A percentile compares a stretch with the other conserved stretches of the same genome.
phyloP scores from a whole-genome alignment of 2,797 vertebrate species.

The Tiaroga cobitis region DNA sequence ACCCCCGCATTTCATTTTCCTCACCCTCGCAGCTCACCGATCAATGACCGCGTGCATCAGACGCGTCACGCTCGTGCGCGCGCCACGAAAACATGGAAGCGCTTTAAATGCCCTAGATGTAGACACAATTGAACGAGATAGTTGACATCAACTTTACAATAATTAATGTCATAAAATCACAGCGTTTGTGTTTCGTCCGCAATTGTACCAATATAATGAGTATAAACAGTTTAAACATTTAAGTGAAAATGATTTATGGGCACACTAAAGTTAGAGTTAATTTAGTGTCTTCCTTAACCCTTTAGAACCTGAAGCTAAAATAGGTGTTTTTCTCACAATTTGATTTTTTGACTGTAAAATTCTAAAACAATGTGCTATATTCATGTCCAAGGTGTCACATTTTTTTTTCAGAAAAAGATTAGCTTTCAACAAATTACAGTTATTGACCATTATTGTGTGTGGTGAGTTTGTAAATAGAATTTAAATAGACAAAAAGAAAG shows the following conservation, averaged over 20 bases:
- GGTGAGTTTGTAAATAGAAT: too few relatives aligned
- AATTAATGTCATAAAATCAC: neutral
- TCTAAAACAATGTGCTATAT: too few relatives aligned
- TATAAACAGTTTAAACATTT: neutral
- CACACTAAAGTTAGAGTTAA: neutral
- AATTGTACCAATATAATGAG: neutral
- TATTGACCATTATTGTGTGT: too few relatives aligned
- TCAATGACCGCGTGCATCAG: slow-evolving; percentile 35
- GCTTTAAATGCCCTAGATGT: slow-evolving; percentile 21
- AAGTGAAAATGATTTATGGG: neutral
- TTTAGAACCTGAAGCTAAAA: too few relatives aligned
- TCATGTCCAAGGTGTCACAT: too few relatives aligned
- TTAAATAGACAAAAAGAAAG: too few relatives aligned
- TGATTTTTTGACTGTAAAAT: too few relatives aligned
- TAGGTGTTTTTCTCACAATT: too few relatives aligned
- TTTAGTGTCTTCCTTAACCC: neutral
- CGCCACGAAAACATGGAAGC: slow-evolving; percentile 1
- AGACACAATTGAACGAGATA: neutral
- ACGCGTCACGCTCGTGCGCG: slow-evolving; percentile 36
- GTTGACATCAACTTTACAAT: neutral
- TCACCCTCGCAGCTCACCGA: slow-evolving; percentile 10
- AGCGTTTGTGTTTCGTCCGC: neutral
- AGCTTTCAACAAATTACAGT: too few relatives aligned
- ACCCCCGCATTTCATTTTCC: neutral
- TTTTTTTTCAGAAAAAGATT: too few relatives aligned